Percentiles rank a stretch among this genome's conserved stretches.
Conservation (phyloP, 2,888 invertebrate genomes). For the Perithous albicinctus region DNA sequence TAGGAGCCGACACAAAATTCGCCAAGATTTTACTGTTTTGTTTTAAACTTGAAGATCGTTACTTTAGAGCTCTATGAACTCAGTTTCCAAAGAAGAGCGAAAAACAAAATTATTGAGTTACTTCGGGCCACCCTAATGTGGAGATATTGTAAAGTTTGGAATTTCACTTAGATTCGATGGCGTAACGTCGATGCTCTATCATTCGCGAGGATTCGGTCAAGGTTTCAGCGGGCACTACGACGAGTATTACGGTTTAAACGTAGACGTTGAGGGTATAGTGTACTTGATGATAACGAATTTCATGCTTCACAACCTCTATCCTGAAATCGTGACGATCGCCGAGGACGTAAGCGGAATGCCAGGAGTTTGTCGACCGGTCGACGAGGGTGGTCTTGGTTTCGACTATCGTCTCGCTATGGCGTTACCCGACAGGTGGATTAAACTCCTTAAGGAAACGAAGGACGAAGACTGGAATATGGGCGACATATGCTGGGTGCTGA, state of each 20-base stretch:
- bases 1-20: no score
- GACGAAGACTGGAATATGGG: conserved; percentile 98
- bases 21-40: no score
- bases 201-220: conserved; percentile 96
- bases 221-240: conserved; percentile 97
- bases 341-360: conserved; percentile 99
- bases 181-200: conserved; percentile 99
- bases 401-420: conserved; percentile 99
- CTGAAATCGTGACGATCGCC: conserved; percentile 95
- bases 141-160: not conserved
- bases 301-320: conserved; percentile 92
- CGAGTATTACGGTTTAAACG: conserved; percentile 98
- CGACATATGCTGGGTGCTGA: conserved; percentile 95
- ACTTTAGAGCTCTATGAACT: no score
- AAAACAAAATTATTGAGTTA: no score
- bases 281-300: conserved; percentile 98
- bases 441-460: conserved; percentile 91
- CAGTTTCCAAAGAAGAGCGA: no score
- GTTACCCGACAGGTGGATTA: conserved; percentile 99
- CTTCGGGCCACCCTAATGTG: no score
- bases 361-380: conserved; percentile 95
- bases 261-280: conserved; percentile 97
- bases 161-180: conserved; percentile 93
- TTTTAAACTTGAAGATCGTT: no score
- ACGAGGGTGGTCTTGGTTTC: conserved; percentile 98